Percentiles rank a stretch among this genome's conserved stretches.
Evolutionary conservation across 2,113 vertebrate species (phyloP).

Genomic region (Bufo bufo): DNA sequence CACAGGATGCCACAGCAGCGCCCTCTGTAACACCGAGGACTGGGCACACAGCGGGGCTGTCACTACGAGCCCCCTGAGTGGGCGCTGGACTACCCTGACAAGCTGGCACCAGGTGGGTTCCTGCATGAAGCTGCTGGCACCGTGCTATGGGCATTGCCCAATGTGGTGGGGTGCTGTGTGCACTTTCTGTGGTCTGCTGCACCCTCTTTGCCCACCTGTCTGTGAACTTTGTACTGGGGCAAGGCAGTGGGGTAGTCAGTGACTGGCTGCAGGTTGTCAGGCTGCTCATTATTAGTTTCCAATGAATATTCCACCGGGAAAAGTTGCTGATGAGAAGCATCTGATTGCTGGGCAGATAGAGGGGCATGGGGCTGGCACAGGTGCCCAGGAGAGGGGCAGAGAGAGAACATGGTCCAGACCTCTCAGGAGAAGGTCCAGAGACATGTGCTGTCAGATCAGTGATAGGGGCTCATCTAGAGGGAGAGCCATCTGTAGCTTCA

Average conservation of each 20-base stretch:
- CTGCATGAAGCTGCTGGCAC: neutral
- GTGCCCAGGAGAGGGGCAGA: neutral
- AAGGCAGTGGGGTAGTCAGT: neutral
- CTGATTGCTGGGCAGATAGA: neutral
- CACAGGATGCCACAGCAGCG: neutral
- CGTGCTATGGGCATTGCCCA: neutral
- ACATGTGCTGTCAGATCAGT: too few relatives aligned
- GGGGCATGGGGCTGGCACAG: neutral
- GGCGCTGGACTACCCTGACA: neutral
- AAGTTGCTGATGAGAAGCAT: neutral
- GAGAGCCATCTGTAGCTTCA: too few relatives aligned
- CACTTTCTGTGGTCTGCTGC: neutral
- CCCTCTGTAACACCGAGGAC: neutral
- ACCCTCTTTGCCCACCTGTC: neutral
- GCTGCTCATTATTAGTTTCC: neutral
- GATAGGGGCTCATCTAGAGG: too few relatives aligned
- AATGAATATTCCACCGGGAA: neutral
- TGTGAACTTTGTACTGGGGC: neutral
- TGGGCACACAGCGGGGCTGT: constrained; percentile 7
- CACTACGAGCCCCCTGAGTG: neutral
- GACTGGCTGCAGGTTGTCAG: neutral
- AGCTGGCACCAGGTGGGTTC: constrained; percentile 21
- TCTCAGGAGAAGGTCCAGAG: too few relatives aligned
- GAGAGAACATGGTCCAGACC: too few relatives aligned
- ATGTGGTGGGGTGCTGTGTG: neutral